phyloP scores from a whole-genome alignment of 2,888 invertebrate genomes.

The Arge pagana region DNA sequence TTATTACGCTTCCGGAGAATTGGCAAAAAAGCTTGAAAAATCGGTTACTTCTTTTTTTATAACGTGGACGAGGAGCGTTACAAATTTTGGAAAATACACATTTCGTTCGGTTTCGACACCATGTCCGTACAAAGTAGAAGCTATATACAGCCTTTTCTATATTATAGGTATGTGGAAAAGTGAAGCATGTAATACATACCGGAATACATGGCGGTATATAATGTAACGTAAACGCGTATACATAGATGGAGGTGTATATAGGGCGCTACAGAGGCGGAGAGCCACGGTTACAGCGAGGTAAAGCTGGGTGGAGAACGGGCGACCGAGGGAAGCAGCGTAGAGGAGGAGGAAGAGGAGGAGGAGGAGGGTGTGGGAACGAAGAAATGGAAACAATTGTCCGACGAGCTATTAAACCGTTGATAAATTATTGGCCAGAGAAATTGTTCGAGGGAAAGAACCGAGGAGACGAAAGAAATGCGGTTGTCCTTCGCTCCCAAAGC shows the following conservation, averaged over 20 bases:
- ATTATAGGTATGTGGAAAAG: too few species aligned
- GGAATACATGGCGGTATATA: slow-evolving; percentile 40
- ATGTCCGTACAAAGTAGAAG: too few species aligned
- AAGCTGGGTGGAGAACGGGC: not conserved
- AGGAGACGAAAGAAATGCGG: not conserved
- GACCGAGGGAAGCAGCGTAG: not conserved
- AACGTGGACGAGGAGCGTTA: too few species aligned
- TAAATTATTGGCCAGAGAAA: slow-evolving; percentile 39
- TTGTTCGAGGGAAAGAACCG: not conserved
- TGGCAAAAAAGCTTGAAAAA: too few species aligned
- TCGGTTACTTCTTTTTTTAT: too few species aligned
- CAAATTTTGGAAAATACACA: too few species aligned
- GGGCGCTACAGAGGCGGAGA: slow-evolving; percentile 6
- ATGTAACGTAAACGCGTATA: slow-evolving; percentile 43
- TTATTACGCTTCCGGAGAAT: too few species aligned
- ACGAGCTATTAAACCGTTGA: slow-evolving; percentile 44
- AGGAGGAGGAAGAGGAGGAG: slow-evolving; percentile 22
- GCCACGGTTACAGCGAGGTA: slow-evolving; percentile 12
- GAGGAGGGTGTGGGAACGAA: slow-evolving; percentile 34
- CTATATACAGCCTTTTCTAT: too few species aligned
- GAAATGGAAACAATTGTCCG: slow-evolving; percentile 41
- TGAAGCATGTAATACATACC: too few species aligned
- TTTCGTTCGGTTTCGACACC: too few species aligned
- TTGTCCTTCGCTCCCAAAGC: too few species aligned
- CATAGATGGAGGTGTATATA: slow-evolving; percentile 11